phyloP scores from a whole-genome alignment of 2,888 invertebrate species.

The Heliconius aoede region DNA sequence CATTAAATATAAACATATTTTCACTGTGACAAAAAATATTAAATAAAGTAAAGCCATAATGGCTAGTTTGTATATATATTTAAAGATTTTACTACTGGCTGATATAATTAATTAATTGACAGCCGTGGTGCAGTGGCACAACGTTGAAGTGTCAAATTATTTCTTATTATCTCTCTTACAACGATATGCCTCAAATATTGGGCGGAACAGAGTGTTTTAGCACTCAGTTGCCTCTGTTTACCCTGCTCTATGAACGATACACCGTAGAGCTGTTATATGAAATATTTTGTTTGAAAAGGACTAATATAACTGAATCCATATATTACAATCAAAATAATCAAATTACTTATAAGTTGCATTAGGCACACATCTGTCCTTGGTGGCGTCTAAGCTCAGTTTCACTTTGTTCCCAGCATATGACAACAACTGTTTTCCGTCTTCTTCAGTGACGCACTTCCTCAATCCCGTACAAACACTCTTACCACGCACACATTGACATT shows the following conservation, averaged over 20 bases:
- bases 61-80: too few relatives aligned
- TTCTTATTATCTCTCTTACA: too few relatives aligned
- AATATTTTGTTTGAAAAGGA: neutral
- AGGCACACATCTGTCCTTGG: slow-evolving; percentile 56
- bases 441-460: slow-evolving; percentile 15
- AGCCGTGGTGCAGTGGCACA: too few relatives aligned
- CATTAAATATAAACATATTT: neutral
- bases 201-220: too few relatives aligned
- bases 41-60: neutral
- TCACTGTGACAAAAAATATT: neutral
- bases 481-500: slow-evolving; percentile 46
- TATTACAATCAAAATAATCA: neutral
- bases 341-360: slow-evolving; percentile 61
- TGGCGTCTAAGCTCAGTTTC: slow-evolving; percentile 48
- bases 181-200: too few relatives aligned
- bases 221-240: too few relatives aligned
- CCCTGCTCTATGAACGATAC: too few relatives aligned
- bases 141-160: too few relatives aligned
- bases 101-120: too few relatives aligned
- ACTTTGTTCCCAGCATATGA: slow-evolving; percentile 15
- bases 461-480: slow-evolving; percentile 43
- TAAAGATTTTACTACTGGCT: too few relatives aligned
- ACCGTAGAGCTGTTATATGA: neutral
- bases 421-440: slow-evolving; percentile 32
- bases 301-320: neutral